Conservation (phyloP, 2,888 invertebrate genomes). For the Pristionchus fissidentatus region DNA sequence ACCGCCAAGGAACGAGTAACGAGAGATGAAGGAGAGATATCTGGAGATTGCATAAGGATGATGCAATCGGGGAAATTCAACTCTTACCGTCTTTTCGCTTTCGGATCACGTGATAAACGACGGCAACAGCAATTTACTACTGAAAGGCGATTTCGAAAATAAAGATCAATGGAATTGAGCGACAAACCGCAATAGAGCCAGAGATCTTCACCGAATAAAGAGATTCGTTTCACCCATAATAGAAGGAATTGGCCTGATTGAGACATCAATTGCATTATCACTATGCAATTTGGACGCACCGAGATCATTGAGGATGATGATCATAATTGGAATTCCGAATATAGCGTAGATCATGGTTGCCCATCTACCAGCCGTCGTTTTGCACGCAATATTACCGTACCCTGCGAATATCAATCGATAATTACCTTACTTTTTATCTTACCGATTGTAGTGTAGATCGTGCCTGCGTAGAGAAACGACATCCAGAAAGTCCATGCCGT, state of each 20-base stretch:
- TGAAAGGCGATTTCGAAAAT: neutral
- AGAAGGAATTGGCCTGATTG: constrained; percentile 86
- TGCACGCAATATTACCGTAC: constrained; percentile 95
- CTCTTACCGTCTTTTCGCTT: neutral
- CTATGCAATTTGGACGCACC: constrained; percentile 75
- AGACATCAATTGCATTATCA: neutral
- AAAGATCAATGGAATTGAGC: no score
- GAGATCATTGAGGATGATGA: constrained; percentile 93
- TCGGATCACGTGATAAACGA: neutral
- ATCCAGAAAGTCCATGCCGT: constrained; percentile 74
- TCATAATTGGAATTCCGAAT: constrained; percentile 95
- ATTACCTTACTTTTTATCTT: neutral
- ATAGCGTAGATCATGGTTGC: constrained; percentile 90
- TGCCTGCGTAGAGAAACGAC: constrained; percentile 73
- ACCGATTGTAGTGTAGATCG: constrained; percentile 75
- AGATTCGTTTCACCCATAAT: constrained; percentile 56
- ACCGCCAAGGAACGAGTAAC: neutral
- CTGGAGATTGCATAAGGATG: neutral
- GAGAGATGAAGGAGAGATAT: neutral
- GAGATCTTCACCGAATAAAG: constrained; percentile 53
- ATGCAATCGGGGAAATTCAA: neutral
- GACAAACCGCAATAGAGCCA: constrained; percentile 55
- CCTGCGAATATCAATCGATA: constrained; percentile 80
- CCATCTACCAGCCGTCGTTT: constrained; percentile 87
- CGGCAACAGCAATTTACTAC: neutral